Conservation (phyloP, 1,140 invertebrate genomes). For the Chlorops oryzae region DNA sequence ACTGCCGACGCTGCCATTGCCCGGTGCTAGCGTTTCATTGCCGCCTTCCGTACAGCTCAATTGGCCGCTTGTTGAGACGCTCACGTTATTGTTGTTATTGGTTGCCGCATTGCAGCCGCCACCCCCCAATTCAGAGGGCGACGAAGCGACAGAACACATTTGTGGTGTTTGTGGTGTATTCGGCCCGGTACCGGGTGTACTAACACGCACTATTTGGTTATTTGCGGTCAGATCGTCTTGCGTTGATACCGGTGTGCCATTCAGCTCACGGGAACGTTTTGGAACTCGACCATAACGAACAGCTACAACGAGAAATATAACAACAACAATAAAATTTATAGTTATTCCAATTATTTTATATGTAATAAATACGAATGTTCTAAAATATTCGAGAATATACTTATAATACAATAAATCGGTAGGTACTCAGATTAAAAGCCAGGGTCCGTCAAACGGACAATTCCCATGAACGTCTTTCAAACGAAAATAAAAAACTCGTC, state of each 20-base stretch:
- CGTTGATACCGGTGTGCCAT: conserved; percentile 40
- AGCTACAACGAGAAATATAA: conserved; percentile 55
- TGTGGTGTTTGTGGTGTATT: conserved; percentile 47
- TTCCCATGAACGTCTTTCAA: too few species aligned
- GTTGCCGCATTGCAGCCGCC: conserved; percentile 41
- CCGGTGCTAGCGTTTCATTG: too few species aligned
- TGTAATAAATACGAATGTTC: too few species aligned
- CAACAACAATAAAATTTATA: too few species aligned
- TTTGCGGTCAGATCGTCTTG: conserved; percentile 43
- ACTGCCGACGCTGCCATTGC: conserved; percentile 23
- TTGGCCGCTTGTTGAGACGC: conserved; percentile 26
- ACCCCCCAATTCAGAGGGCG: conserved; percentile 39
- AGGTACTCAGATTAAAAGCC: too few species aligned
- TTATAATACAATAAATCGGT: too few species aligned
- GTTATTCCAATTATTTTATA: too few species aligned
- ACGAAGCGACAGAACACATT: conserved; percentile 48
- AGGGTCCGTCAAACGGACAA: too few species aligned
- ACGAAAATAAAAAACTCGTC: too few species aligned
- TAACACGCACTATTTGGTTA: conserved; percentile 39
- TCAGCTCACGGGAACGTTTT: conserved; percentile 80
- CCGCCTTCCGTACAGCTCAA: too few species aligned
- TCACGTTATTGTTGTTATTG: conserved; percentile 28
- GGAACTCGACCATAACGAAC: conserved; percentile 93
- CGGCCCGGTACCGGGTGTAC: conserved; percentile 33
- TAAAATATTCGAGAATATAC: too few species aligned